Percentiles rank a stretch among this genome's conserved stretches.
phyloP scores from a whole-genome alignment of 64 coral and sea anemone species.

The Exaiptasia diaphana region DNA sequence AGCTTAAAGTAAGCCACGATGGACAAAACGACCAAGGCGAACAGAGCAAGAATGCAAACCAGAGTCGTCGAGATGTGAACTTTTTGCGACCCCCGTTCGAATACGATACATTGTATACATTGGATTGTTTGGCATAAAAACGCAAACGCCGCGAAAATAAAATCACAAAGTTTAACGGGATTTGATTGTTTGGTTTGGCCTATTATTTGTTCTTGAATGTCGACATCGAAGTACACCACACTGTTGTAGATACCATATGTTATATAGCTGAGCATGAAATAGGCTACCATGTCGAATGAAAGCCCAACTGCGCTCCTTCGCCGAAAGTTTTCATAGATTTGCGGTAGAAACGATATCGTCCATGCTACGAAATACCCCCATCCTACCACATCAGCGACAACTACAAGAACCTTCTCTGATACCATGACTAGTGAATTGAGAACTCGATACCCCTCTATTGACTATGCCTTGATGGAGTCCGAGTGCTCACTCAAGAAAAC shows the following conservation, averaged over 20 bases:
- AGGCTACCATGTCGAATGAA: conserved; percentile 80
- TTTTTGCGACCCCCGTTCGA: conserved; percentile 72
- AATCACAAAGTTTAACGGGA: conserved; percentile 70
- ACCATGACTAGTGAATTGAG: conserved; percentile 61
- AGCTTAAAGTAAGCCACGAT: conserved; percentile 20
- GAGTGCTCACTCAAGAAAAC: too few relatives aligned
- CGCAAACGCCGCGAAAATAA: conserved; percentile 66
- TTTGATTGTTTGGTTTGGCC: conserved; percentile 44
- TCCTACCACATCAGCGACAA: conserved; percentile 62
- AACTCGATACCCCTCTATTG: background rate
- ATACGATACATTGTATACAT: conserved; percentile 59
- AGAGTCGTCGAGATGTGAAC: conserved; percentile 47
- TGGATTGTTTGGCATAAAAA: conserved; percentile 51
- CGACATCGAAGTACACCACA: conserved; percentile 49
- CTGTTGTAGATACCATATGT: conserved; percentile 77
- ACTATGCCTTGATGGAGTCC: background rate
- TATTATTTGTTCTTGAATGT: conserved; percentile 43
- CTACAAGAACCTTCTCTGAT: background rate
- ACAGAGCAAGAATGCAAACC: background rate
- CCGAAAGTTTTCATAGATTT: conserved; percentile 89
- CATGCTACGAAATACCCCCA: conserved; percentile 86
- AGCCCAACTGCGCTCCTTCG: conserved; percentile 74
- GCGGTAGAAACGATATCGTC: conserved; percentile 76
- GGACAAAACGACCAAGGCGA: conserved; percentile 24
- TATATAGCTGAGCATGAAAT: conserved; percentile 75